Evolutionary conservation across 1,140 invertebrate species (phyloP), one percentile per base, ranked within the genome.

Genomic region (Tetragonula clypearis): DNA sequence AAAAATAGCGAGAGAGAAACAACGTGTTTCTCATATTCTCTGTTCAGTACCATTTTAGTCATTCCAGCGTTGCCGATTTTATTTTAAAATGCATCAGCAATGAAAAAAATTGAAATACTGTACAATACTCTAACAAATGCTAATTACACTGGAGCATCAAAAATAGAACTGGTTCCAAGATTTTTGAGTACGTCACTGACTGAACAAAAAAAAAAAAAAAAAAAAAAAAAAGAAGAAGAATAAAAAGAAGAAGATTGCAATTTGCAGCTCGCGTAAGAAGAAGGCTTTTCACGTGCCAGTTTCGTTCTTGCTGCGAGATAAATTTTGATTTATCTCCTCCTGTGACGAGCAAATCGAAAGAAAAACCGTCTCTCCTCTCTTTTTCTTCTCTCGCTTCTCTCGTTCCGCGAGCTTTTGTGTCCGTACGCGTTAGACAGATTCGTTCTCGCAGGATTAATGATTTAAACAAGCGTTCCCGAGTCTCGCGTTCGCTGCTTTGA

Each of bases 241-340:
- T 26, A 53, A 17, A n/a, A 49, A n/a, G 26, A 30, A 58, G 35
- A 41, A 19, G n/a, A 30, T 58, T 60, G 35, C 53, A 60, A 65
- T 53, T 55, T 65, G 11, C 26, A 69, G 73, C n/a, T 35, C 53
- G 81, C 35, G 30, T 69, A 76, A 76, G 68, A 82, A 82, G 9
- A 74, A 56, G 62, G 55, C 56, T 49, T 72, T 35, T 17, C 55
- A 53, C 23, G 14, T 19, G 30, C 8, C 21, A 15, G 53, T 23
- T 55, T 19, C 35, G 19, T 69, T 41, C 21, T 69, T 1, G 30
- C 35, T 35, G 35, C 23, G 55, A 69, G 58, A 58, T 83, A 83
- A 83, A 83, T 83, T 83, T 69, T 69, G 53, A 77, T 83, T 83
- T 83, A 83, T 53, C 17, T 49, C 53, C 75, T 75, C 66, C 58